Percentiles rank a stretch among this genome's conserved stretches.
Evolutionary conservation across 2,888 invertebrate species (phyloP).

Genomic region (Icerya purchasi): DNA sequence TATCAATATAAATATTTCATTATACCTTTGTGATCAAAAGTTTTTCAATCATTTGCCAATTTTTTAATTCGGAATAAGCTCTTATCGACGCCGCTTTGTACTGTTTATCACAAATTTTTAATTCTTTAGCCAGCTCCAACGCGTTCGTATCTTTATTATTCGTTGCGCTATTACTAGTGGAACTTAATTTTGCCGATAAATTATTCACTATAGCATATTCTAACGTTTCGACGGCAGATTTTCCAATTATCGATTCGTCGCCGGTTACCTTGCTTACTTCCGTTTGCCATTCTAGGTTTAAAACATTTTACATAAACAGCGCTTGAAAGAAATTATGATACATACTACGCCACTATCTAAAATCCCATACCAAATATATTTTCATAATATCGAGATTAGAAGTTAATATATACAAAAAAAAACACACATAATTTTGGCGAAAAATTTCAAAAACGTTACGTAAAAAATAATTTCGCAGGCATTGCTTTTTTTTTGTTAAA

Average conservation of each 20-base stretch:
- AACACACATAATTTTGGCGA: no score
- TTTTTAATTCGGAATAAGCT: constrained; percentile 6
- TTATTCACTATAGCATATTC: neutral
- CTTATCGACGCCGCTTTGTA: neutral
- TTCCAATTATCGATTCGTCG: constrained; percentile 5
- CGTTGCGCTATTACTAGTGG: neutral
- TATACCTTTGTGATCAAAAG: constrained; percentile 7
- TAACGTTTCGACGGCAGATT: constrained; percentile 4
- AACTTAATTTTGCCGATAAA: constrained; percentile 5
- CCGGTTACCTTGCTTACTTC: constrained; percentile 6
- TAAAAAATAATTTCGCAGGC: no score
- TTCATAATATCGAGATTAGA: no score
- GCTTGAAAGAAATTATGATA: no score
- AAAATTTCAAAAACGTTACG: no score
- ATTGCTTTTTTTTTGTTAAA: no score
- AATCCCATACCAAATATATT: no score
- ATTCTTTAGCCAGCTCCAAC: constrained; percentile 1
- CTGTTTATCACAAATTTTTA: constrained; percentile 5
- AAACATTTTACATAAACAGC: neutral
- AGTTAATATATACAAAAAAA: no score
- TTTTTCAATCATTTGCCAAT: constrained; percentile 4
- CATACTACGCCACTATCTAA: no score
- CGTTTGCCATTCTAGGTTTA: constrained; percentile 6
- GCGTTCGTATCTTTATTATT: constrained; percentile 3
- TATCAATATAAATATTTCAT: neutral